phyloP scores from a whole-genome alignment of 2,113 vertebrate species.

The Acrocephalus kingi region DNA sequence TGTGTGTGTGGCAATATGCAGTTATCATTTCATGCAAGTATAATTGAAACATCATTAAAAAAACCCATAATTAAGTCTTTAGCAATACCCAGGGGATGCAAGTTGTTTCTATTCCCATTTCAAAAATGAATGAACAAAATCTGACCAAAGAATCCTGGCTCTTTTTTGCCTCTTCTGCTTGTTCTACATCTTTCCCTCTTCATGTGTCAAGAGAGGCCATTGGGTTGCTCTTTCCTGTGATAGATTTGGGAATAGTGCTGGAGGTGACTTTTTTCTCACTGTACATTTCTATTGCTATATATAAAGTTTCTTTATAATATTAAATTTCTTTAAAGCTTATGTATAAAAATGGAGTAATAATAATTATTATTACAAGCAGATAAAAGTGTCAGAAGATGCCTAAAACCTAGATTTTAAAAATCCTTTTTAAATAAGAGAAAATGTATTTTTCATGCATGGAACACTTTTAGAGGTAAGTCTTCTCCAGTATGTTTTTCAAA shows the following conservation, averaged over 20 bases:
- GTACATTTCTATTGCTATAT: not conserved
- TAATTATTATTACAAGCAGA: not conserved
- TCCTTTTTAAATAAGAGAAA: slow-evolving; percentile 58
- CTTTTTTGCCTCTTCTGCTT: not conserved
- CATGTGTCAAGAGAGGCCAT: not conserved
- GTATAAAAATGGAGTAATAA: not conserved
- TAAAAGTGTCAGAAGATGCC: not conserved
- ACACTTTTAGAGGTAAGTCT: slow-evolving; percentile 35
- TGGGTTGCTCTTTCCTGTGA: slow-evolving; percentile 17
- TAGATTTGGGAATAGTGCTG: not conserved
- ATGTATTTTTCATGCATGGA: slow-evolving; percentile 60
- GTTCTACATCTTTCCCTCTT: not conserved
- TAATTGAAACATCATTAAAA: slow-evolving; percentile 60
- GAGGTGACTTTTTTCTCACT: not conserved
- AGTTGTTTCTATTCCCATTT: slow-evolving; percentile 54
- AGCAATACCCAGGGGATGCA: slow-evolving; percentile 23
- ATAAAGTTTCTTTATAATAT: not conserved
- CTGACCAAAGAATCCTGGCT: slow-evolving; percentile 44
- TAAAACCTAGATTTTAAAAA: not conserved
- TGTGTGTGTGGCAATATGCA: slow-evolving; percentile 51
- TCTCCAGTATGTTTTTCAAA: slow-evolving; percentile 49
- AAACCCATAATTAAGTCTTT: slow-evolving; percentile 44
- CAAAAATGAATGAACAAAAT: slow-evolving; percentile 50
- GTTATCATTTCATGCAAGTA: slow-evolving; percentile 22
- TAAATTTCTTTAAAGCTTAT: not conserved